These are phyloP conservation scores for Cossypha heuglini DNA, from an alignment of 2,797 vertebrate species.

Conservation along the genomic window DNA sequence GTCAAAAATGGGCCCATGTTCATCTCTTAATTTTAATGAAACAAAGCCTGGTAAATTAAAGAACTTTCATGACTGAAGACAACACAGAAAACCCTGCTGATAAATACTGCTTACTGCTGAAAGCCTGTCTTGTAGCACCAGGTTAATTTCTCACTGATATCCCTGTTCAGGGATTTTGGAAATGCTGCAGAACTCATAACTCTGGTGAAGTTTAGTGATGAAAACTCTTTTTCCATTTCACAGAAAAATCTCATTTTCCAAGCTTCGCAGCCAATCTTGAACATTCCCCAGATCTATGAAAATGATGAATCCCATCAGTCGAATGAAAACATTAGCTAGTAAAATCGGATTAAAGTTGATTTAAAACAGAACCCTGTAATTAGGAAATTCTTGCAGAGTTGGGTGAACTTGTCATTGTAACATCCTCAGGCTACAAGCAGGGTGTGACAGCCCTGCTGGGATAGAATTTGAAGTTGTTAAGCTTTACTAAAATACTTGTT, in stretches of 20 bases:
- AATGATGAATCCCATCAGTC: neutral
- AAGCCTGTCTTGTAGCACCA: neutral
- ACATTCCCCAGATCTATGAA: neutral
- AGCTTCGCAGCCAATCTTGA: neutral
- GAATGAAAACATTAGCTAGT: constrained; percentile 37
- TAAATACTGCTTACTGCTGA: neutral
- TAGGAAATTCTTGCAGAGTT: constrained; percentile 60
- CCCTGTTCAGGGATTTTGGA: neutral
- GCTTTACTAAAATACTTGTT: neutral
- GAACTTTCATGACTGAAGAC: neutral
- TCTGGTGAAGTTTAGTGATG: neutral
- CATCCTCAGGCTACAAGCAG: constrained; percentile 24
- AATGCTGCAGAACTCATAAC: neutral
- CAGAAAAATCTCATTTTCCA: neutral
- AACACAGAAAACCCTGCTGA: neutral
- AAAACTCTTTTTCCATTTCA: neutral
- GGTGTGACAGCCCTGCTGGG: constrained; percentile 31
- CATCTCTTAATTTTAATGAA: neutral
- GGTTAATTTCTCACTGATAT: neutral
- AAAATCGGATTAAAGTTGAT: constrained; percentile 57
- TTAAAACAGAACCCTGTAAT: constrained; percentile 61
- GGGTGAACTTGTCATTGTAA: constrained; percentile 40
- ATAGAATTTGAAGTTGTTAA: constrained; percentile 10
- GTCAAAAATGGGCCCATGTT: neutral
- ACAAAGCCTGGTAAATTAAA: neutral